phyloP scores from a whole-genome alignment of 2,888 invertebrate genomes.

The Dicyrtoma fusca region DNA sequence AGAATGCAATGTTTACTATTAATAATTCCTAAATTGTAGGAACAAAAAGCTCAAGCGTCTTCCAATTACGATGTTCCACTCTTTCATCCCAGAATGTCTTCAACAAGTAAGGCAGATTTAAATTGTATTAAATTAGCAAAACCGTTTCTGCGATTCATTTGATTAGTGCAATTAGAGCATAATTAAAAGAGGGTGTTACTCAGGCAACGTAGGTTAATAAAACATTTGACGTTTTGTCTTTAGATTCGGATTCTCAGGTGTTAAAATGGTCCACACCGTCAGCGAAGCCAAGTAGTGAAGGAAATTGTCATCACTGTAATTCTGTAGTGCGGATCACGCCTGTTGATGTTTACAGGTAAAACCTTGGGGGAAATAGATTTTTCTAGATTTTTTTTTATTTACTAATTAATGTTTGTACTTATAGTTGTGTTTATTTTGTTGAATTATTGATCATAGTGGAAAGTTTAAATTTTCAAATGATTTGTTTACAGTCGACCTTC shows the following conservation, averaged over 20 bases:
- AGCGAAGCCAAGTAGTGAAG: conserved; percentile 46
- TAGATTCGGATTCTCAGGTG: conserved; percentile 62
- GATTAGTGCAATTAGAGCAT: no score
- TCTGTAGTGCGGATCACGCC: conserved; percentile 90
- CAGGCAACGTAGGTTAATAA: no score
- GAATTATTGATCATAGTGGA: not conserved
- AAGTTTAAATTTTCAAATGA: not conserved
- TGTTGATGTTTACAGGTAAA: conserved; percentile 79
- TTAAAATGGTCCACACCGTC: conserved; percentile 94
- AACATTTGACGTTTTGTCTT: no score
- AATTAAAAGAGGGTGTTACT: no score
- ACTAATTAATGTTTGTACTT: not conserved
- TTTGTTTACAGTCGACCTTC: conserved; percentile 78
- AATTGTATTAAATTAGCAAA: not conserved
- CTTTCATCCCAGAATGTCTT: conserved; percentile 70
- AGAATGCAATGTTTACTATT: no score
- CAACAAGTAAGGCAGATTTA: conserved; percentile 39
- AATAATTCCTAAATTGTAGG: conserved; percentile 67
- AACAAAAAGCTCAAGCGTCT: conserved; percentile 96
- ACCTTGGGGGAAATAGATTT: not conserved
- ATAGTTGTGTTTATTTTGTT: not conserved
- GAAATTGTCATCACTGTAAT: conserved; percentile 70
- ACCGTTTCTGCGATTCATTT: no score
- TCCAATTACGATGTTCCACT: conserved; percentile 99
- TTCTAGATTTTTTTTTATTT: not conserved